phyloP scores from a whole-genome alignment of 2,113 vertebrate species.

The Notothenia coriiceps region DNA sequence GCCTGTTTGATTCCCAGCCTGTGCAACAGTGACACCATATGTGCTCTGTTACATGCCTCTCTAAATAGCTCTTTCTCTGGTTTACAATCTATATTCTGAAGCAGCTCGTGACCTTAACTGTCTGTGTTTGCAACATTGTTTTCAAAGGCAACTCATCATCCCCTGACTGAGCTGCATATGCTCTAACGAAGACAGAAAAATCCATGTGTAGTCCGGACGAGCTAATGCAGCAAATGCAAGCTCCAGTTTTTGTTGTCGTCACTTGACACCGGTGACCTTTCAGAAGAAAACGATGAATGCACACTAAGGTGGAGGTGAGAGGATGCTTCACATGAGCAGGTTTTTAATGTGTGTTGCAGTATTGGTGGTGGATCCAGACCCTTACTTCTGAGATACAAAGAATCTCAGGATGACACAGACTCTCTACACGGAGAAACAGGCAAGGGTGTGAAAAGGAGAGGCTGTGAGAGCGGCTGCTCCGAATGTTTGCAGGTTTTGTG shows the following conservation, averaged over 20 bases:
- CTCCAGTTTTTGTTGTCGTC: neutral
- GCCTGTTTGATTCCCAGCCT: slow-evolving; percentile 19
- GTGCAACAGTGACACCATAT: neutral
- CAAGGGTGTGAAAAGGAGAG: slow-evolving; percentile 9
- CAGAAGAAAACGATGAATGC: neutral
- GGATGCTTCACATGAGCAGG: neutral
- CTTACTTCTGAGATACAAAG: neutral
- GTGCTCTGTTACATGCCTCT: neutral
- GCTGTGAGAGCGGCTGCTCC: slow-evolving; percentile 33
- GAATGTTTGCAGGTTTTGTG: slow-evolving; percentile 39
- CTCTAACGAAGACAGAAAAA: slow-evolving; percentile 26
- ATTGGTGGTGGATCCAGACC: neutral
- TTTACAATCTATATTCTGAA: slow-evolving; percentile 12
- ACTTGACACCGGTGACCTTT: slow-evolving; percentile 13
- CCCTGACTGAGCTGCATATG: neutral
- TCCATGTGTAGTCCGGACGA: slow-evolving; percentile 22
- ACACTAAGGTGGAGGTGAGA: neutral
- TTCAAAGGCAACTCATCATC: slow-evolving; percentile 29
- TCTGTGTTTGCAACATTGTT: slow-evolving; percentile 14
- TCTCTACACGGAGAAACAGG: slow-evolving; percentile 6
- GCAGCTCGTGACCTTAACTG: slow-evolving; percentile 31
- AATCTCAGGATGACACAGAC: slow-evolving; percentile 28
- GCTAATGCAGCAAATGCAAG: slow-evolving; percentile 22
- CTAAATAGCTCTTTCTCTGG: neutral
- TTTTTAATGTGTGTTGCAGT: neutral